Percentiles rank a stretch among this genome's conserved stretches.
phyloP scores from a whole-genome alignment of 64 coral and sea anemone genomes.

The Orbicella faveolata region DNA sequence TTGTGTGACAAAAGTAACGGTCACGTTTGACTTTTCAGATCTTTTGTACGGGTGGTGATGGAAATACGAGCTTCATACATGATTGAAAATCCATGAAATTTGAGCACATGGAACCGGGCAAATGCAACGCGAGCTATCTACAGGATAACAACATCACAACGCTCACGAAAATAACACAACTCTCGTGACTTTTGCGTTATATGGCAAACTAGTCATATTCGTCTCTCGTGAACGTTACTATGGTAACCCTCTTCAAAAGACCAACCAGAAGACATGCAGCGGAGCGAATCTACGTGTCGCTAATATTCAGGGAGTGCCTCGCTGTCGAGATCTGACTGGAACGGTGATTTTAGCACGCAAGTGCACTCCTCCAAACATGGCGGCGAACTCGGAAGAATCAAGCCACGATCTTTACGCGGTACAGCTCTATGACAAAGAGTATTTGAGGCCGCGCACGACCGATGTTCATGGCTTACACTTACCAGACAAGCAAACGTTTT shows the following conservation, averaged over 20 bases:
- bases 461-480: background rate
- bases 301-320: conserved; percentile 41
- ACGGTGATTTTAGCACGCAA: conserved; percentile 1
- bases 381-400: conserved; percentile 28
- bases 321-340: background rate
- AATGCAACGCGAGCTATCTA: too few species aligned
- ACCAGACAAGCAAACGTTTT: conserved; percentile 20
- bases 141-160: background rate
- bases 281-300: conserved; percentile 24
- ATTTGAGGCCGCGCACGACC: conserved; percentile 5
- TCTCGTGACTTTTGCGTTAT: background rate
- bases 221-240: background rate
- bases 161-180: background rate
- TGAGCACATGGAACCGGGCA: too few species aligned
- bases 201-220: background rate
- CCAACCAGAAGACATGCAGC: conserved; percentile 8
- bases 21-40: too few species aligned
- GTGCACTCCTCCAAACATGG: conserved; percentile 21
- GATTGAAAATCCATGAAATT: too few species aligned
- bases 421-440: conserved; percentile 22
- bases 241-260: conserved; percentile 25
- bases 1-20: too few species aligned
- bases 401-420: conserved; percentile 12
- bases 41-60: too few species aligned
- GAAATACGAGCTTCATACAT: too few species aligned